phyloP scores from a whole-genome alignment of 2,797 vertebrate species.

The Cebuella pygmaea region DNA sequence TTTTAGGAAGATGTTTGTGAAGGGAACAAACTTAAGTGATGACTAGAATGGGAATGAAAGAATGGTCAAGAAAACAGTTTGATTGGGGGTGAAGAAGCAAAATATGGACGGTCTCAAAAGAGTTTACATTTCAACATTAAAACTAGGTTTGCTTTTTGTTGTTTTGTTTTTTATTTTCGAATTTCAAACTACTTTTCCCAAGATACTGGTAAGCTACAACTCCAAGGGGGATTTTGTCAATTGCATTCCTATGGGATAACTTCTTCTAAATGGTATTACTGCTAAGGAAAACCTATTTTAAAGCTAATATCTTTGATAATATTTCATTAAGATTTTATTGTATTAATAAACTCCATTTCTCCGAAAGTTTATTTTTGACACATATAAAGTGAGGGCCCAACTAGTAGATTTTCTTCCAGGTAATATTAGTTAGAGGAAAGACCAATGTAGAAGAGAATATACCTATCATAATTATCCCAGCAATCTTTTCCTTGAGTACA shows the following conservation, averaged over 20 bases:
- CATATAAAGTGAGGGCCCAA: not conserved
- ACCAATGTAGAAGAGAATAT: not conserved
- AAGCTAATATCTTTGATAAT: not conserved
- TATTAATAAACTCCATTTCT: conserved; percentile 26
- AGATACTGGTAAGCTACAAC: not conserved
- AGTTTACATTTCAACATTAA: not conserved
- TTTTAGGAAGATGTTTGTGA: not conserved
- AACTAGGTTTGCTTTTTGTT: not conserved
- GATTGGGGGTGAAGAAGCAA: not conserved
- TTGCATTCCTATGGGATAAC: not conserved
- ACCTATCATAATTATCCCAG: not conserved
- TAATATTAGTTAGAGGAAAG: not conserved
- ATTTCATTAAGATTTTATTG: conserved; percentile 42
- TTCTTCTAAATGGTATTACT: conserved; percentile 2
- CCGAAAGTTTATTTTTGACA: conserved; percentile 47
- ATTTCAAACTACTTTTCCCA: not conserved
- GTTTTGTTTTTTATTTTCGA: conserved; percentile 40
- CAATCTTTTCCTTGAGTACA: not conserved
- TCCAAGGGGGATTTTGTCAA: not conserved
- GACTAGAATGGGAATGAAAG: not conserved
- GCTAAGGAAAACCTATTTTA: conserved; percentile 14
- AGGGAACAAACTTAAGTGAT: not conserved
- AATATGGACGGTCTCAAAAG: not conserved
- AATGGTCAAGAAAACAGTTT: not conserved
- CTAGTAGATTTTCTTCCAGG: conserved; percentile 14